Percentiles rank a stretch among this genome's conserved stretches.
Conservation (phyloP, 2,797 vertebrate species). For the Acomys russatus region DNA sequence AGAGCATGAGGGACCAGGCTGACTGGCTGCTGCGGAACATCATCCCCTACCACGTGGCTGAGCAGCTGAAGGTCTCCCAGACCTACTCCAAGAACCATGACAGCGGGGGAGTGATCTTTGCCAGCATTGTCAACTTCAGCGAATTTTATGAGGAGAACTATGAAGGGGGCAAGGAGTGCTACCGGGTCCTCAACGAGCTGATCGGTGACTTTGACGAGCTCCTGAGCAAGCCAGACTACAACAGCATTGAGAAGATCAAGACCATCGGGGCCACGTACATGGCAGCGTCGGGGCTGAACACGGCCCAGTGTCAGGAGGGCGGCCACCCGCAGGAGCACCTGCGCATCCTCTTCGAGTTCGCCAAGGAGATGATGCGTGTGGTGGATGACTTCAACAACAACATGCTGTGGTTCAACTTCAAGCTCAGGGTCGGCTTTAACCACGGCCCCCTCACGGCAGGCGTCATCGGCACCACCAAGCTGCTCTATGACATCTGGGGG, state of each 20-base stretch:
- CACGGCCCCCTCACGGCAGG: slow-evolving; percentile 97
- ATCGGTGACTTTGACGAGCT: slow-evolving; percentile 99
- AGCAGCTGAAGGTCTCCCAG: slow-evolving; percentile 99
- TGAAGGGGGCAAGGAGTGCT: slow-evolving; percentile 98
- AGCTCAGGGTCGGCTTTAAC: slow-evolving; percentile 98
- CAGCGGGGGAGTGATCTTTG: slow-evolving; percentile 97
- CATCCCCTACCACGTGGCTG: slow-evolving; percentile 98
- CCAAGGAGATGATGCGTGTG: slow-evolving; percentile 98
- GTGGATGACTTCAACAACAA: slow-evolving; percentile 99
- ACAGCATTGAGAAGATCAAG: slow-evolving; percentile 98
- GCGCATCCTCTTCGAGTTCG: slow-evolving; percentile 96
- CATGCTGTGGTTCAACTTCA: slow-evolving; percentile 99
- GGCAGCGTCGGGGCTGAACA: slow-evolving; percentile 97
- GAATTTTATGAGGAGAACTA: slow-evolving; percentile 99
- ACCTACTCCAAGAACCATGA: slow-evolving; percentile 99
- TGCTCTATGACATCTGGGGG: slow-evolving; percentile 99
- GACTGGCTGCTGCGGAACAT: slow-evolving; percentile 98
- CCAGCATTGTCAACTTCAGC: slow-evolving; percentile 99
- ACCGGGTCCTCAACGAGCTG: slow-evolving; percentile 97
- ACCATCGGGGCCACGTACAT: slow-evolving; percentile 99
- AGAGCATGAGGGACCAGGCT: slow-evolving; percentile 98
- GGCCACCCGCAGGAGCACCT: slow-evolving; percentile 94
- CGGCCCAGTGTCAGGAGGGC: slow-evolving; percentile 91
- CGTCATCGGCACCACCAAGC: slow-evolving; percentile 98
- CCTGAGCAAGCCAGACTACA: slow-evolving; percentile 93